These are phyloP conservation scores for Drosophila greeni DNA, from an alignment of 2,888 invertebrate genomes.

Conservation along the genomic window DNA sequence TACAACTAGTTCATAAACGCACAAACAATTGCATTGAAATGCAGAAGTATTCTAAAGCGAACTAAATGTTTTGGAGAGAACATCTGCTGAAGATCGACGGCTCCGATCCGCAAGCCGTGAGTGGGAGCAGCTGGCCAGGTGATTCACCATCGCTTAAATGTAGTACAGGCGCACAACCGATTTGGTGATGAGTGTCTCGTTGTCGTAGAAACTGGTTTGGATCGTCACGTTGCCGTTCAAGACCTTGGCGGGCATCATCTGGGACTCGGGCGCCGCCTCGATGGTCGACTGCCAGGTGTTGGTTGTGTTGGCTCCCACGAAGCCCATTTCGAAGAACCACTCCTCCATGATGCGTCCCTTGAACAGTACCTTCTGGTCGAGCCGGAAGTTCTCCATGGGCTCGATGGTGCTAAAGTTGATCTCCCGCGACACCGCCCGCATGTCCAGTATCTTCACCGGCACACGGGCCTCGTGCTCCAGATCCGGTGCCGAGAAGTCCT, in stretches of 20 bases:
- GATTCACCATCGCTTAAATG: conserved; percentile 81
- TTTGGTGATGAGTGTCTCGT: conserved; percentile 94
- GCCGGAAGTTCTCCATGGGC: conserved; percentile 95
- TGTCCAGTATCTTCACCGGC: conserved; percentile 96
- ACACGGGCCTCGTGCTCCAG: conserved; percentile 97
- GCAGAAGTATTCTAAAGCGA: conserved; percentile 43
- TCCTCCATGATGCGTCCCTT: conserved; percentile 96
- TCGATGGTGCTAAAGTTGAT: conserved; percentile 95
- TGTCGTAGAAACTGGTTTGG: conserved; percentile 98
- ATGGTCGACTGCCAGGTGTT: conserved; percentile 99
- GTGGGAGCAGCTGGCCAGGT: conserved; percentile 54
- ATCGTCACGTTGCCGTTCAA: conserved; percentile 98
- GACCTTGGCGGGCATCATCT: conserved; percentile 99
- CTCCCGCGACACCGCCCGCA: conserved; percentile 92
- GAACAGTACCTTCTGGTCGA: conserved; percentile 91
- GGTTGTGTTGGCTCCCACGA: conserved; percentile 98
- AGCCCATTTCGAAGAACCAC: conserved; percentile 99
- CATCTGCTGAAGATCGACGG: conserved; percentile 39
- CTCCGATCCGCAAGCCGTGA: conserved; percentile 43
- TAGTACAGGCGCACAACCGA: conserved; percentile 97
- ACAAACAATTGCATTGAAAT: conserved; percentile 65
- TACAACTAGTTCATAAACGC: conserved; percentile 58
- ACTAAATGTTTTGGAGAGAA: conserved; percentile 27
- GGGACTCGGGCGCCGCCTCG: conserved; percentile 98
- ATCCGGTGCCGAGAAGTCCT: conserved; percentile 93